A percentile compares a stretch with the other conserved stretches of the same genome.
These are phyloP conservation scores for Eustalomyia histrio DNA, from an alignment of 2,888 invertebrate genomes.

Conservation along the genomic window DNA sequence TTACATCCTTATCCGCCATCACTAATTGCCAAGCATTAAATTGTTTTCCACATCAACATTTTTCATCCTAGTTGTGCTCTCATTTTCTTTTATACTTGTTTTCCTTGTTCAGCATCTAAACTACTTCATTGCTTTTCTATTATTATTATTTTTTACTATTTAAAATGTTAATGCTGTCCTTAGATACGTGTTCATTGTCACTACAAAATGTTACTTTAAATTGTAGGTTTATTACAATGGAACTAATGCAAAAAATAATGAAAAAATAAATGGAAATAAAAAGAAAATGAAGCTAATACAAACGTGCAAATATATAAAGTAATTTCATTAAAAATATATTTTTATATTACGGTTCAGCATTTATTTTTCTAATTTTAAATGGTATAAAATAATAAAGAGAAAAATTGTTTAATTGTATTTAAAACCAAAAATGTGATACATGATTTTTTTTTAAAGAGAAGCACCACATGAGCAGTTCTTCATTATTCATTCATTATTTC, in stretches of 20 bases:
- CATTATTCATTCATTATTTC: too few species aligned
- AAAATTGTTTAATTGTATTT: too few species aligned
- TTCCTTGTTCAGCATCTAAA: slow-evolving; percentile 6
- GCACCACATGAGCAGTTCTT: too few species aligned
- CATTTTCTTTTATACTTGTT: slow-evolving; percentile 24
- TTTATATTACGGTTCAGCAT: slow-evolving; percentile 7
- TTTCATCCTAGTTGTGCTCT: slow-evolving; percentile 22
- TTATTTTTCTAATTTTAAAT: neutral
- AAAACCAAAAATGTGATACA: too few species aligned
- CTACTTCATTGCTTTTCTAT: slow-evolving; percentile 33
- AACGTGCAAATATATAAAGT: slow-evolving; percentile 45
- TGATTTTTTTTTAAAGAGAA: too few species aligned
- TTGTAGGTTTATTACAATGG: slow-evolving; percentile 27
- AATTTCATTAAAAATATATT: slow-evolving; percentile 49
- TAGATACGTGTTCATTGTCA: slow-evolving; percentile 61
- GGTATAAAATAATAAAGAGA: too few species aligned
- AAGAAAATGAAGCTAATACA: slow-evolving; percentile 49
- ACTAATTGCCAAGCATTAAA: slow-evolving; percentile 66
- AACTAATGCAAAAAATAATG: neutral
- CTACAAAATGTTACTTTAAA: slow-evolving; percentile 51
- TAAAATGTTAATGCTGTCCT: slow-evolving; percentile 53
- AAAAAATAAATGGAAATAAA: slow-evolving; percentile 21
- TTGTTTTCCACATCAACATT: slow-evolving; percentile 51
- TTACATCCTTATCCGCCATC: slow-evolving; percentile 52
- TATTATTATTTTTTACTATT: slow-evolving; percentile 27